Evolutionary conservation across 2,888 invertebrate genomes (phyloP), one percentile per base, ranked within the genome.

Genomic region (Anorthoa munda): DNA sequence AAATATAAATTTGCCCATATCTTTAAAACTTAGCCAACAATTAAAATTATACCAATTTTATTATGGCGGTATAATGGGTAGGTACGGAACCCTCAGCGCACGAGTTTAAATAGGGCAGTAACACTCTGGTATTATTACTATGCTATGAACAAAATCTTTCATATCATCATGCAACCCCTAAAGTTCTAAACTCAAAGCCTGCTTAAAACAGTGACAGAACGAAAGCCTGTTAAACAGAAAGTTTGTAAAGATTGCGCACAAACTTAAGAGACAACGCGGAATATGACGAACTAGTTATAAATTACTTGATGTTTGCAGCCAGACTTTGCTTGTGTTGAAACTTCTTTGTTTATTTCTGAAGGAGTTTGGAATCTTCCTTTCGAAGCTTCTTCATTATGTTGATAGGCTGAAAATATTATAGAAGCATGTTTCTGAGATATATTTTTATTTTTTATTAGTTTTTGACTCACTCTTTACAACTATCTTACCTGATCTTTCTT

Each of bases 271-370:
- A 78, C 72, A 50, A 66, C 46, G 55, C 23, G 65, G n/a, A 66
- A 61, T 56, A 78, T 78, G 72, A 66, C 23, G 72, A 77, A 56
- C 61, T 56, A 78, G 31, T 66, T 61, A 60, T 55, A 72, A 76
- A 65, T 72, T 31, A 60, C 50, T 70, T 72, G 15, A 60, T 72
- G 59, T 78, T 78, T 72, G 72, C 17, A 23, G 21, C n/a, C 7
- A 69, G 59, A 55, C 53, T 65, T 60, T 15, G 48, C 39, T 60
- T 31, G 64, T 45, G 45, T 50, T 77, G 3, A 59, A 59, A 72
- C 15, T 63, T 77, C 59, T 23, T 55, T 60, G 53, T 78, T 77
- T 48, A 55, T 50, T 60, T 65, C 59, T 17, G 78, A 26, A 5
- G 21, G 5, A 77, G 70, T 78, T 78, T 60, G 4, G 3, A 21